Evolutionary conservation across 2,888 invertebrate genomes (phyloP).

Genomic region (Oxycera nigricornis): DNA sequence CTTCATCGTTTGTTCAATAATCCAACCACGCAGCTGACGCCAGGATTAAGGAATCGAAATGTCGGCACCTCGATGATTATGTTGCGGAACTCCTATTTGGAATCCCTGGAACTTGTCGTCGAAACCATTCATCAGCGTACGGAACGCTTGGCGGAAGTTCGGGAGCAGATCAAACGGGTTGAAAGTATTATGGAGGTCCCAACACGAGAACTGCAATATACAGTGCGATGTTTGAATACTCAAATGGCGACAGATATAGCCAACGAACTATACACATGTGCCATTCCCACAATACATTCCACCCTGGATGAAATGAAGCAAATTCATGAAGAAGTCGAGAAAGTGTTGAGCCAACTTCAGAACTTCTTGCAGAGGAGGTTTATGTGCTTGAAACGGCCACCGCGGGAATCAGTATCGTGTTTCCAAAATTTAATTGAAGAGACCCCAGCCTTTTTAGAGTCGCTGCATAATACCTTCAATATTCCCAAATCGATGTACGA

Average conservation of each 20-base stretch:
- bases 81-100: not conserved
- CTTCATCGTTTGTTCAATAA: not conserved
- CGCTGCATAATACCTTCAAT: not conserved
- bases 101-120: not conserved
- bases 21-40: constrained; percentile 1
- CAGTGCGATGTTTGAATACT: not conserved
- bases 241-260: not conserved
- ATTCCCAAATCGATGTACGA: not conserved
- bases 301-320: not conserved
- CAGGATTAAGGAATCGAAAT: not conserved
- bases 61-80: constrained; percentile 13
- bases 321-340: not conserved
- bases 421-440: not conserved
- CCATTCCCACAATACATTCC: not conserved
- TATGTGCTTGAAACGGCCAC: not conserved
- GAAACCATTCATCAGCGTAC: not conserved
- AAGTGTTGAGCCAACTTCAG: not conserved
- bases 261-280: not conserved
- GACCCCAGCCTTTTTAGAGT: not conserved
- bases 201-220: not conserved
- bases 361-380: not conserved
- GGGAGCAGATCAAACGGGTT: not conserved
- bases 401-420: not conserved
- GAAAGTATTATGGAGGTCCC: not conserved
- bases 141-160: not conserved